Evolutionary conservation across 2,113 vertebrate species (phyloP).

Genomic region (Eublepharis macularius): DNA sequence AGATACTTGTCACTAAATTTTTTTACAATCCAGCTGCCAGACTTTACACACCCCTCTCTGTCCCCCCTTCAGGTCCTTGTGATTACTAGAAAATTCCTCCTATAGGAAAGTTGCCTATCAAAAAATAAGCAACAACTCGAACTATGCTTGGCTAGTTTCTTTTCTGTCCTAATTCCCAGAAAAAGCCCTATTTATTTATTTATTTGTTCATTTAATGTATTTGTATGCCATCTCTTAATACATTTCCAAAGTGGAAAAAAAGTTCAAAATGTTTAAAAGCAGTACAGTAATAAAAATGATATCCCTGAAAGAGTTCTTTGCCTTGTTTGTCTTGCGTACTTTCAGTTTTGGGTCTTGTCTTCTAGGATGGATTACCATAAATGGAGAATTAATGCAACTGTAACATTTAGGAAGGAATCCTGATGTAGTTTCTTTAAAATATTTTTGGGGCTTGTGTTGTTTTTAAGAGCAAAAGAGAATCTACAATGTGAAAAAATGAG

Average conservation of each 20-base stretch:
- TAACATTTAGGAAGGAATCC: not conserved
- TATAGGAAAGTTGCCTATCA: not conserved
- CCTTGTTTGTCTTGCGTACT: not conserved
- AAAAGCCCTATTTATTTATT: not conserved
- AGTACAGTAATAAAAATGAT: too few relatives aligned
- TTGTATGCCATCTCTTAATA: too few relatives aligned
- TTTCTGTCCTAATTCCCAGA: not conserved
- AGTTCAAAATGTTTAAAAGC: too few relatives aligned
- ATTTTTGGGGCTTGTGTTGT: not conserved
- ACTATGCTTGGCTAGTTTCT: not conserved
- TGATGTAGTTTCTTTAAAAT: not conserved
- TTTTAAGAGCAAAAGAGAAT: not conserved
- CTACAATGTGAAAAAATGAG: not conserved
- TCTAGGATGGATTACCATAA: not conserved
- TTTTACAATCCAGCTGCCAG: too few relatives aligned
- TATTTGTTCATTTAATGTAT: too few relatives aligned
- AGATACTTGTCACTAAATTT: too few relatives aligned
- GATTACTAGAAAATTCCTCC: not conserved
- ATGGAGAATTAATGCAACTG: not conserved
- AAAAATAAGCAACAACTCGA: not conserved
- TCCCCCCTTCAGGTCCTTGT: too few relatives aligned
- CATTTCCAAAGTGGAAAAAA: too few relatives aligned
- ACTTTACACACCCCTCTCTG: too few relatives aligned
- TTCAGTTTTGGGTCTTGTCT: not conserved
- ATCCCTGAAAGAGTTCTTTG: too few relatives aligned